Conservation (phyloP, 1,140 invertebrate genomes). For the Cydia strobilella region DNA sequence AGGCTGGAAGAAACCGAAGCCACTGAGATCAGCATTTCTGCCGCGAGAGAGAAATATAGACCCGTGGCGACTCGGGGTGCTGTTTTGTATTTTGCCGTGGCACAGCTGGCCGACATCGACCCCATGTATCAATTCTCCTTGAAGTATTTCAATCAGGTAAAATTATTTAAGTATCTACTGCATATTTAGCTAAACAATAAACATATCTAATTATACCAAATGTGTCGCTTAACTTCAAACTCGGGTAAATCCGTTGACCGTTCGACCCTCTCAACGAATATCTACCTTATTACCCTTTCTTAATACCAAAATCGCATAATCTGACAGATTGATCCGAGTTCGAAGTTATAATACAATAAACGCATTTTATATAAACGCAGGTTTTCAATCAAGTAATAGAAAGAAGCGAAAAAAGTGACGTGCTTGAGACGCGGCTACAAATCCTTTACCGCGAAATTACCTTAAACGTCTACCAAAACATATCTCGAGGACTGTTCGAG, state of each 20-base stretch:
- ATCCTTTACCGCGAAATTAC: slow-evolving; percentile 89
- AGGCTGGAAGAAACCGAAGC: slow-evolving; percentile 89
- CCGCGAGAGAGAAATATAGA: slow-evolving; percentile 91
- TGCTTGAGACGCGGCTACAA: slow-evolving; percentile 83
- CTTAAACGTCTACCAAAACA: slow-evolving; percentile 90
- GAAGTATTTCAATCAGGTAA: slow-evolving; percentile 91
- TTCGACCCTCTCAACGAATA: no score
- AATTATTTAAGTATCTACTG: slow-evolving; percentile 37
- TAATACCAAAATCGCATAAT: no score
- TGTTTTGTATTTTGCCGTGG: slow-evolving; percentile 94
- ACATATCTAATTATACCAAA: no score
- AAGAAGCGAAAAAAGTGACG: slow-evolving; percentile 83
- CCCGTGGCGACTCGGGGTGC: slow-evolving; percentile 92
- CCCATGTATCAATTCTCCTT: slow-evolving; percentile 98
- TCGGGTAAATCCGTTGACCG: no score
- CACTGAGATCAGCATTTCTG: slow-evolving; percentile 90
- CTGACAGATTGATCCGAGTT: no score
- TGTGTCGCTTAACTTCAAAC: no score
- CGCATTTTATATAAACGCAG: slow-evolving; percentile 65
- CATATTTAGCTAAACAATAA: no score
- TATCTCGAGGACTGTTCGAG: slow-evolving; percentile 94
- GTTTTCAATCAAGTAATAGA: slow-evolving; percentile 89
- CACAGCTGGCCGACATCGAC: slow-evolving; percentile 92
- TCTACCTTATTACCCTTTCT: no score
- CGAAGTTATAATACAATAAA: no score